These are phyloP conservation scores for Salvelinus namaycush DNA, from an alignment of 2,113 vertebrate genomes.

Conservation along the genomic window DNA sequence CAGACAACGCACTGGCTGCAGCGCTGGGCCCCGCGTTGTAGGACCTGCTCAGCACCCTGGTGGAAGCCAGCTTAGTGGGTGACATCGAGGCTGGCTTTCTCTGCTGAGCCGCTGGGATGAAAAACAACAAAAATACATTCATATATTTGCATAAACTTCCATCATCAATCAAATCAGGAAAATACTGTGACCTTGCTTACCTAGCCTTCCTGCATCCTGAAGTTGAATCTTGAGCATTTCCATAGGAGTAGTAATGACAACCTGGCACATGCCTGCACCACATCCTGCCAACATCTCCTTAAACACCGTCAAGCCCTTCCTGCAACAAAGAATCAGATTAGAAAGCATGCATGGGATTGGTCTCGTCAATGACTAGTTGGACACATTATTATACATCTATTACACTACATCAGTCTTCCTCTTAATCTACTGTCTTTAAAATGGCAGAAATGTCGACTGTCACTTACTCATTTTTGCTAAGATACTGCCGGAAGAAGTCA, in stretches of 20 bases:
- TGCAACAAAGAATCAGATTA: constrained; percentile 38
- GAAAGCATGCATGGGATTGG: not conserved
- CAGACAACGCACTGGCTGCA: constrained; percentile 63
- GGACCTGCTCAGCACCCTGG: constrained; percentile 69
- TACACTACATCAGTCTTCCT: too few relatives aligned
- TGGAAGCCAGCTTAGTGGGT: constrained; percentile 64
- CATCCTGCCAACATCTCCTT: constrained; percentile 84
- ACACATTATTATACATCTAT: too few relatives aligned
- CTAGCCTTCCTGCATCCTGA: constrained; percentile 80
- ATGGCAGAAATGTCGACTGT: not conserved
- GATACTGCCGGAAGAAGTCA: constrained; percentile 77
- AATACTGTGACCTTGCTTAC: constrained; percentile 42
- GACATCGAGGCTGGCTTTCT: constrained; percentile 65
- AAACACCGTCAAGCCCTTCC: constrained; percentile 73
- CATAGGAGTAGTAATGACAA: constrained; percentile 82
- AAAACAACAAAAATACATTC: not conserved
- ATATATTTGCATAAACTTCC: not conserved
- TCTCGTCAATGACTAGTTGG: not conserved
- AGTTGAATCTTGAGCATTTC: constrained; percentile 86
- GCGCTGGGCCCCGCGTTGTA: constrained; percentile 67
- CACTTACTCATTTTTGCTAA: constrained; percentile 75
- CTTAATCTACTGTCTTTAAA: not conserved
- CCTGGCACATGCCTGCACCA: constrained; percentile 81
- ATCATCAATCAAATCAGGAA: not conserved
- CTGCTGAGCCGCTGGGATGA: constrained; percentile 69